These are phyloP conservation scores for Diplazon laetatorius DNA, from an alignment of 2,888 invertebrate genomes.

Conservation along the genomic window DNA sequence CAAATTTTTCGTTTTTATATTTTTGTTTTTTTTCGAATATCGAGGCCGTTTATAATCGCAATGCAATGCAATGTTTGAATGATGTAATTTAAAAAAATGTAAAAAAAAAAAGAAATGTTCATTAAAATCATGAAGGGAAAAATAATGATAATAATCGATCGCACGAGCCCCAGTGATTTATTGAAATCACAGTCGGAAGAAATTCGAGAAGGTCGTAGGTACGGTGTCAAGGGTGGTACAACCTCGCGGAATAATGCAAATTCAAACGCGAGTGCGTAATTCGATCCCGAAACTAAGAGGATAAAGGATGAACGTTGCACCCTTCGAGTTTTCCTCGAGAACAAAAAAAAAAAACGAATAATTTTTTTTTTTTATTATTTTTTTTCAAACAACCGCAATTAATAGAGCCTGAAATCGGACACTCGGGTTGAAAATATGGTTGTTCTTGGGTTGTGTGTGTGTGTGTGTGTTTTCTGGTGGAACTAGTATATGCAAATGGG, in stretches of 20 bases:
- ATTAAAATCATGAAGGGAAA: background rate
- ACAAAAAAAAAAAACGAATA: slow-evolving; percentile 62
- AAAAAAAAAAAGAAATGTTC: background rate
- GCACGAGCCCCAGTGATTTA: background rate
- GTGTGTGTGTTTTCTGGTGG: slow-evolving; percentile 1
- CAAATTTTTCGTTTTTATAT: background rate
- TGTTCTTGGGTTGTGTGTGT: slow-evolving; percentile 2
- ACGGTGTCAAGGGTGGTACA: background rate
- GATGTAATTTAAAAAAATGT: too few species aligned
- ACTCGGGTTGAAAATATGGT: slow-evolving; percentile 63
- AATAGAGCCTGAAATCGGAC: slow-evolving; percentile 77
- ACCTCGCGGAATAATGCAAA: slow-evolving; percentile 41
- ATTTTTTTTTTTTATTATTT: too few species aligned
- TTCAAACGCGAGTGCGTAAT: slow-evolving; percentile 56
- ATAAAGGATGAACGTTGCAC: slow-evolving; percentile 10
- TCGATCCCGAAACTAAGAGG: slow-evolving; percentile 54
- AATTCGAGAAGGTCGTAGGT: slow-evolving; percentile 11
- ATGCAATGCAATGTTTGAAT: too few species aligned
- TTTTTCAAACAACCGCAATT: slow-evolving; percentile 74
- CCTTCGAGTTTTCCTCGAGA: slow-evolving; percentile 52
- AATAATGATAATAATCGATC: background rate
- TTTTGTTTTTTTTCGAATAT: background rate
- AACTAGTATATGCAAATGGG: slow-evolving; percentile 79
- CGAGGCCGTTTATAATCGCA: background rate
- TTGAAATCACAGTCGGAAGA: background rate